Conservation (phyloP, 2,888 invertebrate genomes). For the Chloroclysta siterata region DNA sequence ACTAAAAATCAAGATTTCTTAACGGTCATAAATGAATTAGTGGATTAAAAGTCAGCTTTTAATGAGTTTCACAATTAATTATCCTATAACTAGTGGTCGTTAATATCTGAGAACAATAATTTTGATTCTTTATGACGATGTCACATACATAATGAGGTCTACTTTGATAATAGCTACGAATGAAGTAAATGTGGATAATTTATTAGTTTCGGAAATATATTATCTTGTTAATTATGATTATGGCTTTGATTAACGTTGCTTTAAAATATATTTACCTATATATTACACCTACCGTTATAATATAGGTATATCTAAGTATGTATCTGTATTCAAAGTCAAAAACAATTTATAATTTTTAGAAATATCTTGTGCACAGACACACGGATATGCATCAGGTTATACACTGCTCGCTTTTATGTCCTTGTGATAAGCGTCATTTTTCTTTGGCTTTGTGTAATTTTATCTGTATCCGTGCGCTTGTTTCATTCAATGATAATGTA, state of each 20-base stretch:
- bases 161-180: conserved; percentile 19
- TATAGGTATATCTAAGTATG: background rate
- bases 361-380: too few relatives aligned
- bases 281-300: background rate
- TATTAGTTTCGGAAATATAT: conserved; percentile 14
- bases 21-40: conserved; percentile 35
- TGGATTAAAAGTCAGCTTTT: conserved; percentile 36
- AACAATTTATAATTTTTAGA: too few relatives aligned
- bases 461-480: too few relatives aligned
- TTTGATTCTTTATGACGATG: conserved; percentile 35
- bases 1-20: conserved; percentile 15
- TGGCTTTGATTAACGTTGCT: background rate
- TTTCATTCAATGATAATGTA: too few relatives aligned
- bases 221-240: conserved; percentile 9
- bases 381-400: too few relatives aligned
- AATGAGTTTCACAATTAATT: conserved; percentile 41
- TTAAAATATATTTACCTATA: background rate
- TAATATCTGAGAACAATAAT: conserved; percentile 32
- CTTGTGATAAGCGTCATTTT: too few relatives aligned
- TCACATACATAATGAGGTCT: conserved; percentile 29
- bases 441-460: too few relatives aligned
- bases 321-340: background rate
- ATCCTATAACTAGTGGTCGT: conserved; percentile 34
- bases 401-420: too few relatives aligned
- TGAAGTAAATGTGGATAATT: conserved; percentile 15